phyloP scores from a whole-genome alignment of 2,797 vertebrate genomes.

The Danio jaintianensis region DNA sequence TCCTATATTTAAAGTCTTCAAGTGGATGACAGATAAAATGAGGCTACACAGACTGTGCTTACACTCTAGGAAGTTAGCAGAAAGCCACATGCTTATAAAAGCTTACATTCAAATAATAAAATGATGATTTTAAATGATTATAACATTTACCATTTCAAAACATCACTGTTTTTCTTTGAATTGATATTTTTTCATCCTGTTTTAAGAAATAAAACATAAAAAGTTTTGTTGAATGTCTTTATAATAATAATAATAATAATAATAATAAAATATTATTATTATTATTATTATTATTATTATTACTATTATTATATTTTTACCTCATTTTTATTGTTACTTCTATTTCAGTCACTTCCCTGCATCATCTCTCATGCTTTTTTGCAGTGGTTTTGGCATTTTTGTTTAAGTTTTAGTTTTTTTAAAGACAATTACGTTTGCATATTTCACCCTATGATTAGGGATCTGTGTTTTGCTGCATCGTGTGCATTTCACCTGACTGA shows the following conservation, averaged over 20 bases:
- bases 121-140: no score
- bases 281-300: no score
- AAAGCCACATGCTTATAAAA: no score
- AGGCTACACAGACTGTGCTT: not conserved
- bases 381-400: not conserved
- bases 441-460: not conserved
- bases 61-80: not conserved
- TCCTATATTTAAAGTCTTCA: not conserved
- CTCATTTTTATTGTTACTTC: not conserved
- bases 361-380: not conserved
- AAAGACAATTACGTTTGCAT: not conserved
- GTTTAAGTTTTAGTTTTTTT: not conserved
- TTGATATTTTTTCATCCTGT: no score
- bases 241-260: no score
- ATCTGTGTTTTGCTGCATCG: not conserved
- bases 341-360: not conserved
- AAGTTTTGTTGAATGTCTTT: no score
- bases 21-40: not conserved
- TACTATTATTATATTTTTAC: no score
- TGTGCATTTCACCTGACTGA: constrained; percentile 16
- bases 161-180: no score
- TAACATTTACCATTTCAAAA: no score
- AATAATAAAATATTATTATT: no score
- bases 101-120: no score
- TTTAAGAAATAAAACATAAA: no score